Conservation (phyloP, 2,888 invertebrate species). For the Aphodius sticticus region DNA sequence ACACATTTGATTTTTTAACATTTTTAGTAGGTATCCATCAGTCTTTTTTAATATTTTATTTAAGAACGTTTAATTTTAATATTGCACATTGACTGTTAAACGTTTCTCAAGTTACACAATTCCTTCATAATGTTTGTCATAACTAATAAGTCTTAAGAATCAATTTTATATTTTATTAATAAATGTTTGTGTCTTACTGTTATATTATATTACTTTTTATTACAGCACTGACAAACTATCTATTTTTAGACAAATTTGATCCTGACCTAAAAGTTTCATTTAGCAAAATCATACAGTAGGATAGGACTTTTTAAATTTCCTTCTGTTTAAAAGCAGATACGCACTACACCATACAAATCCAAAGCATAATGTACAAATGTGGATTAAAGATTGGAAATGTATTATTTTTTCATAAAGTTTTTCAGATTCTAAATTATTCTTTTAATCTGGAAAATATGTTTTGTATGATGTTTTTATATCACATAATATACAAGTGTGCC, state of each 20-base stretch:
- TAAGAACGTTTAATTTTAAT: not conserved
- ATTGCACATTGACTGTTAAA: not conserved
- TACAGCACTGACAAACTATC: not conserved
- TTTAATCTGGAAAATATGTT: not conserved
- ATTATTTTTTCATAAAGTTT: not conserved
- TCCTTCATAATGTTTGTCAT: not conserved
- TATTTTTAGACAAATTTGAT: not conserved
- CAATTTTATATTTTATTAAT: too few relatives aligned
- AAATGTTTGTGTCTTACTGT: too few relatives aligned
- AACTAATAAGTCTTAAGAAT: not conserved
- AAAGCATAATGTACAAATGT: not conserved
- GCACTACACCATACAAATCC: not conserved
- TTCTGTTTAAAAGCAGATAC: not conserved
- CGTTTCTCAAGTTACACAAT: not conserved
- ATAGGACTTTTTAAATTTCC: not conserved
- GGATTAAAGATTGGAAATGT: not conserved
- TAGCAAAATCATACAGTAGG: not conserved
- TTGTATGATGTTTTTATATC: not conserved
- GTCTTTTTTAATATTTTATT: not conserved
- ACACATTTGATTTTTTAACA: not conserved
- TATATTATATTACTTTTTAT: too few relatives aligned
- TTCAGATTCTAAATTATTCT: not conserved
- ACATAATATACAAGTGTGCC: not conserved
- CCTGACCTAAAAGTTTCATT: not conserved
- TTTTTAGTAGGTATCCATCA: not conserved